Conservation (phyloP, 2,113 vertebrate species). For the Coryphaenoides rupestris region DNA sequence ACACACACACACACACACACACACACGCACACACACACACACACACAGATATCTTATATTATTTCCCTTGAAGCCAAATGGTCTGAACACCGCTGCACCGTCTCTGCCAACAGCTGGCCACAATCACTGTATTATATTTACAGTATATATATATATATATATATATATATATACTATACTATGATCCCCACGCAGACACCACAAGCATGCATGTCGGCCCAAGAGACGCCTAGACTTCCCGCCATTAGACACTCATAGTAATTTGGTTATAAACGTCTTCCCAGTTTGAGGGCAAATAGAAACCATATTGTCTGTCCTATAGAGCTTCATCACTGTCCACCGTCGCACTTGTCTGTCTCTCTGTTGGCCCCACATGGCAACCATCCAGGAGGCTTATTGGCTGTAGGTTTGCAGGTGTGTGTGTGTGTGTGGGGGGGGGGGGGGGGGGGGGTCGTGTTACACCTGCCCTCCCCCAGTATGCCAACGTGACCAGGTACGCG, state of each 20-base stretch:
- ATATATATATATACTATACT: slow-evolving; percentile 24
- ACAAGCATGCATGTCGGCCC: slow-evolving; percentile 17
- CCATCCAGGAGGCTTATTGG: background rate
- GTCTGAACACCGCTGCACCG: slow-evolving; percentile 69
- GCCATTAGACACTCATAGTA: too few relatives aligned
- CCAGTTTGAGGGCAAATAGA: background rate
- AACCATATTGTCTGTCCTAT: too few relatives aligned
- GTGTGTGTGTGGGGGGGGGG: too few relatives aligned
- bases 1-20: too few relatives aligned
- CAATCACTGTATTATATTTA: slow-evolving; percentile 59
- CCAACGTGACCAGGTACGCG: slow-evolving; percentile 1
- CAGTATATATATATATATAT: slow-evolving; percentile 36
- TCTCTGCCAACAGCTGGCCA: slow-evolving; percentile 72
- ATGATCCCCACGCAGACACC: background rate
- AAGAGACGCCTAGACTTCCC: slow-evolving; percentile 2
- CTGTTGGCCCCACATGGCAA: too few relatives aligned
- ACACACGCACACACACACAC: too few relatives aligned
- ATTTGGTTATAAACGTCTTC: too few relatives aligned
- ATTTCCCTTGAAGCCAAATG: slow-evolving; percentile 77
- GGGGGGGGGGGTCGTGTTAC: slow-evolving; percentile 16
- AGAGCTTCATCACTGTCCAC: background rate
- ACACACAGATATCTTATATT: slow-evolving; percentile 65
- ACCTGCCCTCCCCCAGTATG: slow-evolving; percentile 28
- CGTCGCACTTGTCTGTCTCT: background rate
- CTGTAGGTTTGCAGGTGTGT: background rate